These are phyloP conservation scores for Acipenser ruthenus DNA, from an alignment of 2,797 vertebrate species.

Conservation along the genomic window DNA sequence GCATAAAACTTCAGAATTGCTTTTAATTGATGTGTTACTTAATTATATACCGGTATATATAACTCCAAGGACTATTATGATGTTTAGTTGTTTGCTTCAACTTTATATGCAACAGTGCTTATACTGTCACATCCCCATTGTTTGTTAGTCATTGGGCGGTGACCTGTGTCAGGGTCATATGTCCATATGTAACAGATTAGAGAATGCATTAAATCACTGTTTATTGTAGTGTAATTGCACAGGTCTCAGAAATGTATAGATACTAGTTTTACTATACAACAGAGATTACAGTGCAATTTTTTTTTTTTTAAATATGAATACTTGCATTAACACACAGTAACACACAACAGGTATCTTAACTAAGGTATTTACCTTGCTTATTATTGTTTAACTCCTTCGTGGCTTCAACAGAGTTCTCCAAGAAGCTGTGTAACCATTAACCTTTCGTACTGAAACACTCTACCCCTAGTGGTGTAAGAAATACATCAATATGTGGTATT, in stretches of 20 bases:
- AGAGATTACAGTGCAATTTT: no score
- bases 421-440: no score
- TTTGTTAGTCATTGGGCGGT: conserved; percentile 10
- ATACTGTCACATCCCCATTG: conserved; percentile 4
- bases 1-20: no score
- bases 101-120: conserved; percentile 6
- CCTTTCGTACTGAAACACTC: no score
- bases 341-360: no score
- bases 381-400: no score
- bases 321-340: no score
- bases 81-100: conserved; percentile 14
- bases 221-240: conserved; percentile 12
- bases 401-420: no score
- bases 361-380: no score
- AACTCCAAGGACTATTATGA: background rate
- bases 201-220: conserved; percentile 14
- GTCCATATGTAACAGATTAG: conserved; percentile 9
- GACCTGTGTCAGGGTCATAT: conserved; percentile 14
- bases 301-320: no score
- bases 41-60: background rate
- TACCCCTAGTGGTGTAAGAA: no score
- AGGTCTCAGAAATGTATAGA: conserved; percentile 2
- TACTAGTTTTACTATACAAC: background rate
- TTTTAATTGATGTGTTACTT: background rate
- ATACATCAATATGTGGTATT: no score